Evolutionary conservation across 2,888 invertebrate species (phyloP).

Genomic region (Amphipyra berbera): DNA sequence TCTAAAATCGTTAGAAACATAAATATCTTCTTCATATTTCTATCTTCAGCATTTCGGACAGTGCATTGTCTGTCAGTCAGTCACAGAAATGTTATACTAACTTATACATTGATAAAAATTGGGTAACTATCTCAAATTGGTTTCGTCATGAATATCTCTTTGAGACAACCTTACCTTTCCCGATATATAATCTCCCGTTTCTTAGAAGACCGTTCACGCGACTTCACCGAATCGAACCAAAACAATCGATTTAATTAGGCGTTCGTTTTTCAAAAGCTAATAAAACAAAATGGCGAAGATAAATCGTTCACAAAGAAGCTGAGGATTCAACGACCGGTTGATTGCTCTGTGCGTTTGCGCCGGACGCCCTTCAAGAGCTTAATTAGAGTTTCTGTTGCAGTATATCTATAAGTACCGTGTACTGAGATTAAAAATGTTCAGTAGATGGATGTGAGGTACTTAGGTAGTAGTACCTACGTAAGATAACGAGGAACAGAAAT

Average conservation of each 20-base stretch:
- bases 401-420: slow-evolving; percentile 52
- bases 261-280: slow-evolving; percentile 60
- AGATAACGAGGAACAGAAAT: slow-evolving; percentile 30
- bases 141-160: slow-evolving; percentile 3
- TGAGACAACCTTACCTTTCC: slow-evolving; percentile 10
- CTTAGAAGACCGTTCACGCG: slow-evolving; percentile 31
- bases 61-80: no score
- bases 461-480: no score
- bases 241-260: slow-evolving; percentile 72
- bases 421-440: slow-evolving; percentile 35
- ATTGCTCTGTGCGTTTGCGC: slow-evolving; percentile 71
- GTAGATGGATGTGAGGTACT: slow-evolving; percentile 27
- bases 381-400: slow-evolving; percentile 66
- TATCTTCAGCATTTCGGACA: no score
- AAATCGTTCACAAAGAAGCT: slow-evolving; percentile 66
- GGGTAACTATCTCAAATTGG: not conserved
- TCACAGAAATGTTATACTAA: no score
- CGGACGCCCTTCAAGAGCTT: slow-evolving; percentile 80
- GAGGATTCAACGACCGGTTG: slow-evolving; percentile 84
- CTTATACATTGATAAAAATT: no score
- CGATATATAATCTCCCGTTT: slow-evolving; percentile 21
- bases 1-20: no score
- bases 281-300: slow-evolving; percentile 65
- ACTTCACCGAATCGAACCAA: slow-evolving; percentile 58
- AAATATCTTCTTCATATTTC: no score